phyloP scores from a whole-genome alignment of 2,113 vertebrate species.

The Calidris pygmaea region DNA sequence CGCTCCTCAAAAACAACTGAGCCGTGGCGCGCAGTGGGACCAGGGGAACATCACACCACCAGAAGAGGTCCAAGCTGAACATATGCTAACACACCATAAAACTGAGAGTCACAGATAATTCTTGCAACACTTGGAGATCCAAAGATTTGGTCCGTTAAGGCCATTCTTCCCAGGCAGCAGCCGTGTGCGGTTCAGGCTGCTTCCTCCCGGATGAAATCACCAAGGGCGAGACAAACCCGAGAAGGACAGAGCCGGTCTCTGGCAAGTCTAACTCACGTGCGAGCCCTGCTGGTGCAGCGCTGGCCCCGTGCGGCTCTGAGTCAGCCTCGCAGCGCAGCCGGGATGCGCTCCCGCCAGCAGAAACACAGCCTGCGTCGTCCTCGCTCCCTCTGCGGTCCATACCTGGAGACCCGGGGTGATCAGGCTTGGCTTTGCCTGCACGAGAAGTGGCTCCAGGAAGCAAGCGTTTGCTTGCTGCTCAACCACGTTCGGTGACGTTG shows the following conservation, averaged over 20 bases:
- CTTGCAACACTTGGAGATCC: background rate
- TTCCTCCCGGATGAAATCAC: background rate
- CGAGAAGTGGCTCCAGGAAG: background rate
- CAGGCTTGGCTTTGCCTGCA: background rate
- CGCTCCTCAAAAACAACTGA: background rate
- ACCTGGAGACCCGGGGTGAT: background rate
- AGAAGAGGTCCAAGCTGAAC: background rate
- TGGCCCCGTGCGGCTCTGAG: background rate
- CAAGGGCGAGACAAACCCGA: background rate
- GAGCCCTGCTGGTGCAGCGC: background rate
- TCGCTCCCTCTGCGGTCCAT: background rate
- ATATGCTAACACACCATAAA: background rate
- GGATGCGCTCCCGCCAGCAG: background rate
- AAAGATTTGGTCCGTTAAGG: background rate
- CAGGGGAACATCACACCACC: rapidly evolving
- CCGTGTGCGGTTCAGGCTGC: background rate
- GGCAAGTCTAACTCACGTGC: background rate
- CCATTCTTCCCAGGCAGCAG: background rate
- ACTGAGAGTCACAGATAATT: rapidly evolving
- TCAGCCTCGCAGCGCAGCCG: background rate
- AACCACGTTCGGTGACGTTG: rapidly evolving
- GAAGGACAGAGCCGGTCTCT: background rate
- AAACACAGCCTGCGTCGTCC: background rate
- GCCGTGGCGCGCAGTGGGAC: rapidly evolving
- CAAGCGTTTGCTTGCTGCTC: background rate